A percentile compares a stretch with the other conserved stretches of the same genome.
Conservation (phyloP, 2,888 invertebrate species). For the Sarcophaga rosellei region DNA sequence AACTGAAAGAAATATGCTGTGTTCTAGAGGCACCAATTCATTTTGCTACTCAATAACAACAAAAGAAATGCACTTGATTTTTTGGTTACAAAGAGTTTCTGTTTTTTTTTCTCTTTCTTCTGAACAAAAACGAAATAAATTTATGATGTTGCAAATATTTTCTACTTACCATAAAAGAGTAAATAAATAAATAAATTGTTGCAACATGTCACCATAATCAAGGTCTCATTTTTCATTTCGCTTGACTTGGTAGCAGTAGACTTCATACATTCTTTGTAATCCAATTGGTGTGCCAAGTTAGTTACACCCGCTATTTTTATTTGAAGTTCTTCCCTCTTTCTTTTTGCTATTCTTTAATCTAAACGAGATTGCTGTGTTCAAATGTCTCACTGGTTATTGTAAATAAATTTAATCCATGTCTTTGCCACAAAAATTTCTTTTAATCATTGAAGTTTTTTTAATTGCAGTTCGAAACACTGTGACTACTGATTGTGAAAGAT, state of each 20-base stretch:
- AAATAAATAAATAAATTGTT: conserved; percentile 33
- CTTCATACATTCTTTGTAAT: conserved; percentile 22
- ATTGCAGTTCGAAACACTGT: not conserved
- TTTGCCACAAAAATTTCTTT: conserved; percentile 24
- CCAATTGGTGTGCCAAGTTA: not conserved
- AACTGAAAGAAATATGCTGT: not conserved
- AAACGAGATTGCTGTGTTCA: not conserved
- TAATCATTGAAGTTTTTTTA: conserved; percentile 41
- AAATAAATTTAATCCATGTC: conserved; percentile 43
- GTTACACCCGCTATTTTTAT: conserved; percentile 47
- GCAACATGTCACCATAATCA: conserved; percentile 63
- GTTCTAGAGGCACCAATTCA: not conserved
- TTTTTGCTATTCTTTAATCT: not conserved
- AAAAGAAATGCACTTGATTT: conserved; percentile 53
- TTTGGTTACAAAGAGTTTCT: not conserved
- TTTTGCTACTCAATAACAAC: not conserved
- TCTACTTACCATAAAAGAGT: not conserved
- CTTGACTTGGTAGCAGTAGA: conserved; percentile 43
- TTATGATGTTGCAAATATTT: conserved; percentile 36
- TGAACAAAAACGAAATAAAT: conserved; percentile 10
- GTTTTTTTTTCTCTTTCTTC: not conserved
- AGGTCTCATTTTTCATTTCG: conserved; percentile 63
- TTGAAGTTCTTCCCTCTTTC: conserved; percentile 6
- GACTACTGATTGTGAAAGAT: too few relatives aligned
- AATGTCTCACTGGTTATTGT: conserved; percentile 47